Base-by-base conservation (phyloP, 2,113 vertebrate species). In the Procapra przewalskii region DNA sequence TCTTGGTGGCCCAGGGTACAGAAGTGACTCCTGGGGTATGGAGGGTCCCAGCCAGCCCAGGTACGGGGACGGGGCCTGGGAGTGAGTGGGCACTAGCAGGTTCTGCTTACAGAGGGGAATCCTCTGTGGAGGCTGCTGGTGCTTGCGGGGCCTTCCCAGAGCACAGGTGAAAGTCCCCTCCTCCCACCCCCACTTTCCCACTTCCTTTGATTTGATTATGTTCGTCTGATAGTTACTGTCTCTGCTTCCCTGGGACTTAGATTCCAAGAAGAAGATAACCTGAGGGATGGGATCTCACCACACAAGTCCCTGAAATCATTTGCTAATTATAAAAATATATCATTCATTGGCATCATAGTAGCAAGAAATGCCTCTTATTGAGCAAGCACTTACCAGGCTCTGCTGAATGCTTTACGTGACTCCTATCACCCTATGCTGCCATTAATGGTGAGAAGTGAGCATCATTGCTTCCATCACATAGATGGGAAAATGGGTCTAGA, bases 191-290 rank as follows among this genome's bases (percentile, higher is more conserved):
- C 8, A 4, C 6, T 9, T 50, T 25, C 36, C 89, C 11, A 29
- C 14, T 7, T 54, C 7, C n/a, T 8, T 52, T 62, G 67, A 77
- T 71, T 77, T 23, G 94, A 43, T 7, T 14, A 19, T 89, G 57
- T 29, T 82, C 12, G 15, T 54, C 23, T 67, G 62, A 4, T 92
- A 16, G 60, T 31, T 52, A 52, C 75, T 62, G 60, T 36, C 6
- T 88, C 6, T 13, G 50, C 54, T 83, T 95, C 19, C 31, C n/a
- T 79, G 48, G 88, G 71, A 87, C 11, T 1, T 1, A 19, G 54
- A 92, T 90, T 57, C 55, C 31, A 23, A 79, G 75, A 87, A 71
- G 48, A 88, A 86, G 95, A 55, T 33, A 89, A 43, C 27, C 59
- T 9, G 15, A 57, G 48, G 17, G 79, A 57, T 79, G 55, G 57